These are phyloP conservation scores for Erebia epiphron DNA, from an alignment of 2,888 invertebrate genomes.

Conservation along the genomic window DNA sequence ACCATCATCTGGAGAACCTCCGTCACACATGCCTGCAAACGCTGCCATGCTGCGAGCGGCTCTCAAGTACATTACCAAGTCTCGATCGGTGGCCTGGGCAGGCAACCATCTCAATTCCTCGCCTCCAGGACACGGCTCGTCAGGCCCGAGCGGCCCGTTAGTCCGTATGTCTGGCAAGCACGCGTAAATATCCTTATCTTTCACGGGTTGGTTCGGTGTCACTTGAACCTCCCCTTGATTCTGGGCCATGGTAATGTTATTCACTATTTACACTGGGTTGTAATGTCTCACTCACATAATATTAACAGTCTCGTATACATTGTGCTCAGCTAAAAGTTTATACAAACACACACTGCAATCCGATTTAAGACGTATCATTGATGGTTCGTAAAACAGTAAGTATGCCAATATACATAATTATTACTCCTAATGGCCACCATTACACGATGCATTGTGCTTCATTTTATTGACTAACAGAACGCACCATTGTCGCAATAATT, in stretches of 20 bases:
- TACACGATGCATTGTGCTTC: constrained; percentile 80
- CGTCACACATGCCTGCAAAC: constrained; percentile 99
- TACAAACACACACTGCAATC: constrained; percentile 48
- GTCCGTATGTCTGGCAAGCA: constrained; percentile 82
- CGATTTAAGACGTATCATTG: constrained; percentile 62
- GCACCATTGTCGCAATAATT: constrained; percentile 52
- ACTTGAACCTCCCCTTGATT: constrained; percentile 82
- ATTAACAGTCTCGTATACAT: constrained; percentile 61
- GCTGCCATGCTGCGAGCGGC: constrained; percentile 99
- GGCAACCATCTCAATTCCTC: constrained; percentile 98
- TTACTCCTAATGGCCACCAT: constrained; percentile 82
- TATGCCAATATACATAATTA: constrained; percentile 83
- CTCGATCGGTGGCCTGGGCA: constrained; percentile 95
- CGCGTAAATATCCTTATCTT: constrained; percentile 79
- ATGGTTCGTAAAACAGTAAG: constrained; percentile 71
- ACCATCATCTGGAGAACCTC: constrained; percentile 98
- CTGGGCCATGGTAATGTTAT: constrained; percentile 76
- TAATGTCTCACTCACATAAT: constrained; percentile 64
- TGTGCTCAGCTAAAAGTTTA: constrained; percentile 55
- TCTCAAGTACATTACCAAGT: constrained; percentile 98
- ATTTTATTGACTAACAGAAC: constrained; percentile 61
- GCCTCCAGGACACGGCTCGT: constrained; percentile 80
- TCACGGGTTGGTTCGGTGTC: constrained; percentile 79
- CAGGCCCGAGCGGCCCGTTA: constrained; percentile 75
- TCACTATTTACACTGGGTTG: constrained; percentile 68